A percentile compares a stretch with the other conserved stretches of the same genome.
Conservation (phyloP, 1,140 invertebrate genomes). For the Hypsibius dujardini region DNA sequence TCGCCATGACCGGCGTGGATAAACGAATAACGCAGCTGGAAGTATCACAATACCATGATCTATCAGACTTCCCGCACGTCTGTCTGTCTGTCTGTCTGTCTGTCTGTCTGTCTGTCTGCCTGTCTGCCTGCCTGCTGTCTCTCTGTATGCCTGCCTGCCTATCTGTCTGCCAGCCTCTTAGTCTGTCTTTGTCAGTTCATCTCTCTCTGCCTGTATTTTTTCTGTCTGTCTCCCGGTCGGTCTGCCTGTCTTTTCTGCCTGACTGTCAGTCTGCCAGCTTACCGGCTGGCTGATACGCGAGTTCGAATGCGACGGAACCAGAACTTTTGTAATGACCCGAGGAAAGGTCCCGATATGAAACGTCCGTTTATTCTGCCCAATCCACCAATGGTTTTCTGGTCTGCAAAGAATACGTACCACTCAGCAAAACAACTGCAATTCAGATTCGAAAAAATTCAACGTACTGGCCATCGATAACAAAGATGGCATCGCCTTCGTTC, state of each 20-base stretch:
- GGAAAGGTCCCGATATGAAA: conserved; percentile 57
- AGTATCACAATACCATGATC: background rate
- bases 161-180: no score
- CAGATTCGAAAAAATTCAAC: conserved; percentile 22
- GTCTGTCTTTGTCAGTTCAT: no score
- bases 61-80: no score
- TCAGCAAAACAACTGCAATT: conserved; percentile 8
- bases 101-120: no score
- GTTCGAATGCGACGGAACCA: conserved; percentile 30
- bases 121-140: no score
- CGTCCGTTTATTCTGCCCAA: conserved; percentile 77
- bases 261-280: background rate
- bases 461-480: conserved; percentile 65
- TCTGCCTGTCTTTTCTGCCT: no score
- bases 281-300: conserved; percentile 53
- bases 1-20: conserved; percentile 52
- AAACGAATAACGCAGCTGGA: conserved; percentile 53
- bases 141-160: no score
- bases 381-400: conserved; percentile 81
- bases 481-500: conserved; percentile 64
- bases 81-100: no score
- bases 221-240: no score
- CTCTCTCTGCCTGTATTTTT: no score
- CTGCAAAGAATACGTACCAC: conserved; percentile 26
- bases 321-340: conserved; percentile 48